These are phyloP conservation scores for Montipora foliosa DNA, from an alignment of 64 coral and sea anemone species.

Conservation along the genomic window DNA sequence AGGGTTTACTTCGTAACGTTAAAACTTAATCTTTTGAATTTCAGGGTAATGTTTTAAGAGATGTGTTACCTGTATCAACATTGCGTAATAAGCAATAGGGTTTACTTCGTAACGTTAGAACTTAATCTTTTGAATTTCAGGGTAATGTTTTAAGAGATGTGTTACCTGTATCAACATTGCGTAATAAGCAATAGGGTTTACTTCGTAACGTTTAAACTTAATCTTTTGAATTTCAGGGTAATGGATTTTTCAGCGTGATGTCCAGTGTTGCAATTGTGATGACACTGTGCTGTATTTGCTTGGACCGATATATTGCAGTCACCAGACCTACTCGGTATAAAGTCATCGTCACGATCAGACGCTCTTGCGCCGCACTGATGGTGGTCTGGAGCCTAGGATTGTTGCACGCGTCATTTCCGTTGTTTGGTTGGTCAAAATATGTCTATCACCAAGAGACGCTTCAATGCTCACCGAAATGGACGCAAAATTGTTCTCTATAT, in stretches of 20 bases:
- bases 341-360: slow-evolving; percentile 75
- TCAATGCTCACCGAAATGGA: slow-evolving; percentile 90
- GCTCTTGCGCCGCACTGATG: slow-evolving; percentile 56
- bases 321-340: slow-evolving; percentile 79
- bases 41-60: slow-evolving; percentile 43
- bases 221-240: slow-evolving; percentile 32
- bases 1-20: too few species aligned
- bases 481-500: slow-evolving; percentile 70
- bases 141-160: neutral
- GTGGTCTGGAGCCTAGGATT: slow-evolving; percentile 69
- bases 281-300: slow-evolving; percentile 87
- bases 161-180: too few species aligned
- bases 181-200: too few species aligned
- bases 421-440: slow-evolving; percentile 81
- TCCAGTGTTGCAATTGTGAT: slow-evolving; percentile 72
- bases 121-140: slow-evolving; percentile 7
- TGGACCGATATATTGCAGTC: slow-evolving; percentile 90
- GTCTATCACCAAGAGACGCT: slow-evolving; percentile 86
- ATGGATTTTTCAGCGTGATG: slow-evolving; percentile 86
- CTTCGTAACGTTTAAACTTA: too few species aligned
- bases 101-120: too few species aligned
- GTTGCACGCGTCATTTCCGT: slow-evolving; percentile 71
- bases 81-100: too few species aligned
- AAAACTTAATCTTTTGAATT: too few species aligned
- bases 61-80: too few species aligned